Evolutionary conservation across 2,113 vertebrate species (phyloP).

Genomic region (Corydoras sp.): DNA sequence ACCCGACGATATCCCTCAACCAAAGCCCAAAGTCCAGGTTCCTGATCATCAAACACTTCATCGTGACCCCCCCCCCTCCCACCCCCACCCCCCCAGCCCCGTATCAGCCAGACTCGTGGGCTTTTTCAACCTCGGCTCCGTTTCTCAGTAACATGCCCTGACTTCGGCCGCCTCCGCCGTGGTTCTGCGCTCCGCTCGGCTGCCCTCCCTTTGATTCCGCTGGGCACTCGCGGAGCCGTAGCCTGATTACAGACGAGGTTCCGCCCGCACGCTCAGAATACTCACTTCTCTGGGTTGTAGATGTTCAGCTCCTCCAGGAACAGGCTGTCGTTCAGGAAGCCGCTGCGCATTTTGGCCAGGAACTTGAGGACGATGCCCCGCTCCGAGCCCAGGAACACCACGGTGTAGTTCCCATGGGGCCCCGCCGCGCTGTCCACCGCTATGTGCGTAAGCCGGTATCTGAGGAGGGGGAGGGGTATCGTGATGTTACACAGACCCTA

Average conservation of each 20-base stretch:
- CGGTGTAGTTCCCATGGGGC: slow-evolving; percentile 84
- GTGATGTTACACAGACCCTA: too few relatives aligned
- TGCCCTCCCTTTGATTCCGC: slow-evolving; percentile 69
- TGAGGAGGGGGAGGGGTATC: slow-evolving; percentile 42
- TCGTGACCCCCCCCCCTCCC: background rate
- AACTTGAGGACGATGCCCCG: slow-evolving; percentile 96
- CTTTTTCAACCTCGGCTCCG: too few relatives aligned
- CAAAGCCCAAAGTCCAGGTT: too few relatives aligned
- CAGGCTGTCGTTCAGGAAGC: slow-evolving; percentile 91
- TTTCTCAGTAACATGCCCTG: slow-evolving; percentile 53
- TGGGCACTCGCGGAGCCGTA: slow-evolving; percentile 58
- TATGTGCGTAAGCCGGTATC: slow-evolving; percentile 94
- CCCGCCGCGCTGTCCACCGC: slow-evolving; percentile 87
- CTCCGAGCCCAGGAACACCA: slow-evolving; percentile 95
- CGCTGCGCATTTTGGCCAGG: slow-evolving; percentile 83
- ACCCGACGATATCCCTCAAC: too few relatives aligned
- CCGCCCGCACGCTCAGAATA: slow-evolving; percentile 36
- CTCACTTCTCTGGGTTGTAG: slow-evolving; percentile 95
- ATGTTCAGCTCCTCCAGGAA: slow-evolving; percentile 94
- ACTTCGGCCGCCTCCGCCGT: slow-evolving; percentile 42
- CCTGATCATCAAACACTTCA: too few relatives aligned
- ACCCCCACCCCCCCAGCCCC: too few relatives aligned
- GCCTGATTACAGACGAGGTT: slow-evolving; percentile 52
- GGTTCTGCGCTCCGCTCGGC: slow-evolving; percentile 41
- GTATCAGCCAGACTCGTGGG: too few relatives aligned